Percentiles rank a stretch among this genome's conserved stretches.
Conservation (phyloP, 1,140 invertebrate genomes). For the Teleogryllus occipitalis region DNA sequence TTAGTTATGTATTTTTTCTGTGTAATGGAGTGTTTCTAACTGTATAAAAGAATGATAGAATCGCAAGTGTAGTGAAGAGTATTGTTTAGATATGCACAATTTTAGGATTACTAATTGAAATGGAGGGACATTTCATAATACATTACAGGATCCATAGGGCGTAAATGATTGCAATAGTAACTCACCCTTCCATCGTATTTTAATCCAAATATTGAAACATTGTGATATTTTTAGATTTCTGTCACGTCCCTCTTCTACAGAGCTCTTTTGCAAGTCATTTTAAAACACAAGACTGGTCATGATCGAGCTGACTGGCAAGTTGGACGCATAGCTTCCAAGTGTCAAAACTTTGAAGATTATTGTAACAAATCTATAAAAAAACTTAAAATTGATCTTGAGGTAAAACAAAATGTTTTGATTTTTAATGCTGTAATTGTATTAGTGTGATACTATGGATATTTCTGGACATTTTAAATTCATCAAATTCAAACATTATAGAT, state of each 20-base stretch:
- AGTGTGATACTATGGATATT: neutral
- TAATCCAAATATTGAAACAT: constrained; percentile 19
- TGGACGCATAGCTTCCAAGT: constrained; percentile 43
- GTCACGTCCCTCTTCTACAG: constrained; percentile 55
- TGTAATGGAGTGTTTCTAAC: no score
- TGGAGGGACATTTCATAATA: no score
- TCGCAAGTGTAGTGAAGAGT: no score
- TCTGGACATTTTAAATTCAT: neutral
- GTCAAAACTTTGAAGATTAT: constrained; percentile 53
- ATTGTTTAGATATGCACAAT: no score
- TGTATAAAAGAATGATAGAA: no score
- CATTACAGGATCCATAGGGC: neutral
- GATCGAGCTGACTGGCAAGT: constrained; percentile 30
- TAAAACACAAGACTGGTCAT: constrained; percentile 32
- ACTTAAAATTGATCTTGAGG: constrained; percentile 34
- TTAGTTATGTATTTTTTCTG: no score
- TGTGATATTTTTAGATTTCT: constrained; percentile 9
- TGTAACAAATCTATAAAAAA: constrained; percentile 50
- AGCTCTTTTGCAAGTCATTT: constrained; percentile 59
- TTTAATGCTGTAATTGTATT: neutral
- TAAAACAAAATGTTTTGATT: constrained; percentile 26
- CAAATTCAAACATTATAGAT: constrained; percentile 37
- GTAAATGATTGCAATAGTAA: neutral
- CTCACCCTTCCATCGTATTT: no score
- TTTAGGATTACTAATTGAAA: no score